Percentiles rank a stretch among this genome's conserved stretches.
Conservation (phyloP, 2,888 invertebrate species). For the Eilema griseolum region DNA sequence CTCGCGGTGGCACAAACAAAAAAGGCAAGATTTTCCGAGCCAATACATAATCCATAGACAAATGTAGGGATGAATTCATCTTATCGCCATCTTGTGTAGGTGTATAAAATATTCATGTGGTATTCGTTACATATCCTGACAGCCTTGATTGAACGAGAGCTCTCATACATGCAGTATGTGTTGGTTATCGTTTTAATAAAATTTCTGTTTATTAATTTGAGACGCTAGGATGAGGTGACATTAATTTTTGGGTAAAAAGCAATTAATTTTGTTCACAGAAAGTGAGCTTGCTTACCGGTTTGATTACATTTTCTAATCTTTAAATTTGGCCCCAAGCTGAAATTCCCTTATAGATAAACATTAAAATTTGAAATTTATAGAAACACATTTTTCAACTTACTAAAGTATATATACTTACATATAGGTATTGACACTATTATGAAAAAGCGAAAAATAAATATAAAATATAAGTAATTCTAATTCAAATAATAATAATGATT, state of each 20-base stretch:
- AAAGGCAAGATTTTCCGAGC: conserved; percentile 18
- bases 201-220: conserved; percentile 48
- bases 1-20: conserved; percentile 20
- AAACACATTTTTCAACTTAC: background rate
- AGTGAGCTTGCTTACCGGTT: conserved; percentile 9
- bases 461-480: no score
- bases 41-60: conserved; percentile 22
- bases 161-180: conserved; percentile 15
- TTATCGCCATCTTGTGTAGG: conserved; percentile 23
- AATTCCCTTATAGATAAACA: background rate
- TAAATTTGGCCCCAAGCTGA: background rate
- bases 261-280: conserved; percentile 16
- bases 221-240: conserved; percentile 42
- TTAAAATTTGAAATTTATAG: background rate
- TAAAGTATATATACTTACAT: no score
- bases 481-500: no score
- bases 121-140: conserved; percentile 15
- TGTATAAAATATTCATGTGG: conserved; percentile 27
- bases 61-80: conserved; percentile 27
- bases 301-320: conserved; percentile 10
- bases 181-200: conserved; percentile 22
- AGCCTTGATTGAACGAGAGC: conserved; percentile 23
- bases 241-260: conserved; percentile 46
- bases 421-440: no score
- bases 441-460: no score